phyloP scores from a whole-genome alignment of 2,888 invertebrate genomes.

The Athalia rosae region DNA sequence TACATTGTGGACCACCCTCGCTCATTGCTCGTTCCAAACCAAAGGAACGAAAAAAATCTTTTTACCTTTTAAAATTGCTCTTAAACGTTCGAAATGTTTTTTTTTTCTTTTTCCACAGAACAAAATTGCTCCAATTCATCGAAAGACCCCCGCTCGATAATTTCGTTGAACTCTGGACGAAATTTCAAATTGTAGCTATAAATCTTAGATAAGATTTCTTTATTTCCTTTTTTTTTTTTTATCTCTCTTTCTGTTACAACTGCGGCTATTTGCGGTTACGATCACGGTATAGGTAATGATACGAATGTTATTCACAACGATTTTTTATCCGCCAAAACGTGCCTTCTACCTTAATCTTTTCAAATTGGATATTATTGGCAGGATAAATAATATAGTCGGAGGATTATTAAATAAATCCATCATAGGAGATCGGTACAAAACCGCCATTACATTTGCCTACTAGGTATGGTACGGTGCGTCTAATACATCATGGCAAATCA shows the following conservation, averaged over 20 bases:
- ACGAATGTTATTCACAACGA: neutral
- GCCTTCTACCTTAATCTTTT: neutral
- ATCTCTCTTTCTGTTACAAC: neutral
- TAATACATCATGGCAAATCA: neutral
- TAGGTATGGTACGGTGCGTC: neutral
- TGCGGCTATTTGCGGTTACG: constrained; percentile 1
- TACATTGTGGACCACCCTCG: constrained; percentile 25
- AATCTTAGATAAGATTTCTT: neutral
- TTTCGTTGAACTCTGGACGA: too few relatives aligned
- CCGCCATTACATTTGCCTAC: neutral
- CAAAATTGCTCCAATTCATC: constrained; percentile 30
- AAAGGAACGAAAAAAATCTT: constrained; percentile 5
- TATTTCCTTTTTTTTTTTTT: neutral
- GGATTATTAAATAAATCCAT: neutral
- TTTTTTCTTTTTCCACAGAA: neutral
- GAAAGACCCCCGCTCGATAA: constrained; percentile 1
- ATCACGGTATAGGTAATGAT: too few relatives aligned
- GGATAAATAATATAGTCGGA: neutral
- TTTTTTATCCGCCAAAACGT: constrained; percentile 27
- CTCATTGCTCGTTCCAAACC: neutral
- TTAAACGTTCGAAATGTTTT: constrained; percentile 34
- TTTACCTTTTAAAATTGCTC: constrained; percentile 24
- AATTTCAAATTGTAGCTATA: too few relatives aligned
- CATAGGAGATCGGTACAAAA: neutral
- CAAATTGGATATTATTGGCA: neutral